phyloP scores from a whole-genome alignment of 30 jellyfish, hydroid and myxozoan genomes.

The Catostylus mosaicus region DNA sequence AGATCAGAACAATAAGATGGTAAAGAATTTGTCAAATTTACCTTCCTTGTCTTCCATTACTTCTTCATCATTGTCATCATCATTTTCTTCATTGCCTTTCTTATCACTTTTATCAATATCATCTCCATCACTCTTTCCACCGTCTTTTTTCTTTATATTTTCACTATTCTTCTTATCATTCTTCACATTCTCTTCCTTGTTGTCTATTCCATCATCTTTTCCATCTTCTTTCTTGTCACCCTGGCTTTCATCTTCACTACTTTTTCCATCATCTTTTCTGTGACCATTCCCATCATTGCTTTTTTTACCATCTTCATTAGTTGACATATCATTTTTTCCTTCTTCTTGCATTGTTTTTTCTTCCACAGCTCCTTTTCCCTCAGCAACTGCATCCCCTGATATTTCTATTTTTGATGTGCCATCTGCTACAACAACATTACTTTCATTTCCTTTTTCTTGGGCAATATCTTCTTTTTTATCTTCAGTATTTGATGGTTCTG shows the following conservation, averaged over 20 bases:
- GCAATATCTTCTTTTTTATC: too few species aligned
- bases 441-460: too few species aligned
- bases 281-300: neutral
- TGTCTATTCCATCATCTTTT: neutral
- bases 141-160: neutral
- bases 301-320: neutral
- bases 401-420: neutral
- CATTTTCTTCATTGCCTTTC: neutral
- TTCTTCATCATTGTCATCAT: neutral
- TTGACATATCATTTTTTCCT: neutral
- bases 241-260: neutral
- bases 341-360: neutral
- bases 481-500: too few species aligned
- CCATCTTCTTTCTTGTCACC: conserved; percentile 3
- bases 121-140: neutral
- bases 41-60: conserved; percentile 9
- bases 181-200: neutral
- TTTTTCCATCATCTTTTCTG: neutral
- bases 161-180: neutral
- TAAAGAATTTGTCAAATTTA: too few species aligned
- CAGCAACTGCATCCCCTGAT: neutral
- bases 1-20: too few species aligned
- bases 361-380: neutral
- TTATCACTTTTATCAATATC: neutral
- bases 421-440: too few species aligned